These are phyloP conservation scores for Trypoxylus dichotomus DNA, from an alignment of 1,140 invertebrate genomes.

Conservation along the genomic window DNA sequence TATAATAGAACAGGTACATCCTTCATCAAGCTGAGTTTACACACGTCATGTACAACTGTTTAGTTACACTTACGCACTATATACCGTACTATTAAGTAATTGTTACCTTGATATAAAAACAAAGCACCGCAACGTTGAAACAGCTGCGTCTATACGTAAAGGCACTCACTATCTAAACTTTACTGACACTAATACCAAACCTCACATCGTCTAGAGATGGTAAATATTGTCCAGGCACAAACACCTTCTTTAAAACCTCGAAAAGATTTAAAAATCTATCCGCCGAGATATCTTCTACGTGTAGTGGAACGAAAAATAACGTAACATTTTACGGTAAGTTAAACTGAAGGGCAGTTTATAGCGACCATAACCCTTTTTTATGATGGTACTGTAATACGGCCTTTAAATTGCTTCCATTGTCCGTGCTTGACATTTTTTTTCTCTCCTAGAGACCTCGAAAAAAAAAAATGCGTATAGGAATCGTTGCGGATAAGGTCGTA, in stretches of 20 bases:
- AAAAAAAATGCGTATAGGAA: conserved; percentile 8
- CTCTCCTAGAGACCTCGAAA: neutral
- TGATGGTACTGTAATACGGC: conserved; percentile 27
- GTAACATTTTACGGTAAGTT: conserved; percentile 29
- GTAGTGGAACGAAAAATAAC: conserved; percentile 25
- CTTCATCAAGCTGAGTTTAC: too few relatives aligned
- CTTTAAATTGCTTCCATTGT: conserved; percentile 25
- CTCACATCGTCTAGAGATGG: neutral
- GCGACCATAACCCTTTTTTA: conserved; percentile 29
- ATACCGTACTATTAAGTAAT: neutral
- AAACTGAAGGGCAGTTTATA: conserved; percentile 28
- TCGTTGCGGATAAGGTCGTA: neutral
- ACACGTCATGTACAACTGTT: too few relatives aligned
- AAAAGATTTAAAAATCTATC: conserved; percentile 25
- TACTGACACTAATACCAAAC: conserved; percentile 5
- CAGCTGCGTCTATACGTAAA: neutral
- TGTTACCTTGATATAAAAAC: neutral
- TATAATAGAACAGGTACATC: too few relatives aligned
- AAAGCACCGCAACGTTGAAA: neutral
- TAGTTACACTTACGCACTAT: too few relatives aligned
- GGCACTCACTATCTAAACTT: conserved; percentile 12
- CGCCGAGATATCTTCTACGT: neutral
- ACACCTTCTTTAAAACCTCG: conserved; percentile 14
- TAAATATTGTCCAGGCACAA: conserved; percentile 20
- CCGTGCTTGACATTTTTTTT: conserved; percentile 14